Conservation (phyloP, 2,113 vertebrate species). For the Oxygymnocypris stewartii region DNA sequence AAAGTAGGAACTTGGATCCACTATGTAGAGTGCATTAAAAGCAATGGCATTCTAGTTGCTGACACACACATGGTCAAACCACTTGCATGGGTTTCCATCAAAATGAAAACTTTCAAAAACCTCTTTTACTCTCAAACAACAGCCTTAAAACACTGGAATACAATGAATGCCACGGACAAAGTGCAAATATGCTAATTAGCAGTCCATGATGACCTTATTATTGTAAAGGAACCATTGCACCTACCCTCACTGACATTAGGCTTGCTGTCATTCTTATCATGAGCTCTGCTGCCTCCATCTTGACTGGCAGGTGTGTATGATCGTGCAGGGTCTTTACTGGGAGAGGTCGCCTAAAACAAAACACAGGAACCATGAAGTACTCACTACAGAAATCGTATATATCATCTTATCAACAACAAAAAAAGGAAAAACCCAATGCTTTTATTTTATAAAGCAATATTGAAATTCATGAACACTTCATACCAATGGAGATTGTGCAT, state of each 20-base stretch:
- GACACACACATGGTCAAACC: conserved; percentile 1
- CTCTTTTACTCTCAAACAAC: background rate
- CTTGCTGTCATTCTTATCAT: conserved; percentile 81
- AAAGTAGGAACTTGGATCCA: background rate
- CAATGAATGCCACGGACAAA: background rate
- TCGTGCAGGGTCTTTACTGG: conserved; percentile 65
- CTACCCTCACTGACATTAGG: conserved; percentile 84
- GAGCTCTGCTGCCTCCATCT: conserved; percentile 64
- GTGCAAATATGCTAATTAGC: background rate
- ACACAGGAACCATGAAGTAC: background rate
- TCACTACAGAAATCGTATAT: background rate
- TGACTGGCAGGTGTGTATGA: conserved; percentile 74
- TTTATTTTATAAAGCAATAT: background rate
- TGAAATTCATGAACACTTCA: conserved; percentile 28
- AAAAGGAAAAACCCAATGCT: no score
- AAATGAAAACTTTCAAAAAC: conserved; percentile 19
- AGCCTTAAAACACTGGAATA: background rate
- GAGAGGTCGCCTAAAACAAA: conserved; percentile 72
- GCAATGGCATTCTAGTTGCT: background rate
- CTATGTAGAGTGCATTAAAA: background rate
- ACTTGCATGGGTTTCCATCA: conserved; percentile 8
- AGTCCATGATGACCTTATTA: background rate
- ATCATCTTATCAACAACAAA: background rate
- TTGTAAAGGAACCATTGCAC: background rate
- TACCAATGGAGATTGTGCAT: conserved; percentile 69